Evolutionary conservation across 2,888 invertebrate species (phyloP).

Genomic region (Melinaea marsaeus): DNA sequence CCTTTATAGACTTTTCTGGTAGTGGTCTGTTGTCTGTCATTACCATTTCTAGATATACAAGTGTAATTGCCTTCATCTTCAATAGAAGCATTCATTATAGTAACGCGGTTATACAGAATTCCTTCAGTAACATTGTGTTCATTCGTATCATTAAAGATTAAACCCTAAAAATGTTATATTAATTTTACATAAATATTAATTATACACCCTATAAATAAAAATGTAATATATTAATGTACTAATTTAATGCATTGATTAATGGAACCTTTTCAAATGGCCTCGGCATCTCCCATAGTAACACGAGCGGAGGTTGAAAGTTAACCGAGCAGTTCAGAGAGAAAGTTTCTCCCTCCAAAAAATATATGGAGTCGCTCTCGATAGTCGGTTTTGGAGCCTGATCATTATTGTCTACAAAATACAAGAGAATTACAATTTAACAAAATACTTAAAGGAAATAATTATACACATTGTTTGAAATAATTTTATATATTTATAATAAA

Average conservation of each 20-base stretch:
- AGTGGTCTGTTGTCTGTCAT: conserved; percentile 22
- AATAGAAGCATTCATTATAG: conserved; percentile 47
- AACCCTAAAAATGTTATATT: conserved; percentile 30
- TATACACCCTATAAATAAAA: not conserved
- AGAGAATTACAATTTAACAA: conserved; percentile 5
- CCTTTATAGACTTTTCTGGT: conserved; percentile 43
- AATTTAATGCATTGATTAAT: not conserved
- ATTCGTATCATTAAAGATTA: conserved; percentile 37
- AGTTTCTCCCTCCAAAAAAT: conserved; percentile 54
- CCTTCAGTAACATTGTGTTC: conserved; percentile 38
- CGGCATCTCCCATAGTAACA: conserved; percentile 45
- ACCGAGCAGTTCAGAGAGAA: conserved; percentile 61
- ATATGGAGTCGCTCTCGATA: conserved; percentile 32
- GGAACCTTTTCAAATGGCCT: not conserved
- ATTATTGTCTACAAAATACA: conserved; percentile 33
- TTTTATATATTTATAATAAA: not conserved
- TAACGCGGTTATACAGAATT: conserved; percentile 48
- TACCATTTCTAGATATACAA: conserved; percentile 46
- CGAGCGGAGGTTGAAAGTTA: conserved; percentile 41
- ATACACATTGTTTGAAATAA: no score
- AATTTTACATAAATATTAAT: not conserved
- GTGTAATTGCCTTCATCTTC: conserved; percentile 49
- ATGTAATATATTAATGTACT: not conserved
- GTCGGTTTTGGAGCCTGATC: conserved; percentile 42
- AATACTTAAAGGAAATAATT: conserved; percentile 1